Percentiles rank a stretch among this genome's conserved stretches.
These are phyloP conservation scores for Philaenus spumarius DNA, from an alignment of 1,140 invertebrate species.

Conservation along the genomic window DNA sequence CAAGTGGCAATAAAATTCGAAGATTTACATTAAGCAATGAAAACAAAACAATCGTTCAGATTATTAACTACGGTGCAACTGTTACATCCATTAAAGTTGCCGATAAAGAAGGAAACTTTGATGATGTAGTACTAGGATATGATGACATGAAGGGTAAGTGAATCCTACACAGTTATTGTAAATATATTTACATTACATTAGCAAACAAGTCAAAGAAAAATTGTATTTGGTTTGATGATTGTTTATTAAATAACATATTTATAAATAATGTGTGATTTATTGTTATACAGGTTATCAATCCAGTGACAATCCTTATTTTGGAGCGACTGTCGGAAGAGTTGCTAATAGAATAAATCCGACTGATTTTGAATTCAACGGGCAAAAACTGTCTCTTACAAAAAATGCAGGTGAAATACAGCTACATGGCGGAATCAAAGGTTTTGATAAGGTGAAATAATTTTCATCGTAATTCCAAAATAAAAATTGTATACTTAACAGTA, in stretches of 20 bases:
- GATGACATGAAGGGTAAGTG: conserved; percentile 55
- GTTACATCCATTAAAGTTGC: conserved; percentile 68
- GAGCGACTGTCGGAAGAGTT: conserved; percentile 78
- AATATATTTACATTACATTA: too few relatives aligned
- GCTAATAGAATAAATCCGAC: conserved; percentile 74
- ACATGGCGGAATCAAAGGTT: conserved; percentile 81
- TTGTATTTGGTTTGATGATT: too few relatives aligned
- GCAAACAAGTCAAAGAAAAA: too few relatives aligned
- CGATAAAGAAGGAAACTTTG: conserved; percentile 55
- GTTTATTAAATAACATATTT: too few relatives aligned
- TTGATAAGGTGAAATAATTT: conserved; percentile 60
- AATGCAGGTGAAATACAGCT: conserved; percentile 70
- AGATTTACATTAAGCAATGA: conserved; percentile 51
- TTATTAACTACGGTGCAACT: conserved; percentile 71
- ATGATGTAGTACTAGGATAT: conserved; percentile 71
- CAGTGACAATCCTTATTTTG: conserved; percentile 67
- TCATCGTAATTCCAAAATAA: background rate
- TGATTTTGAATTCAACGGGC: conserved; percentile 59
- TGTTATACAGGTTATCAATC: conserved; percentile 49
- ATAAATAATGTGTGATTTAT: too few relatives aligned
- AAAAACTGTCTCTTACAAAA: conserved; percentile 56
- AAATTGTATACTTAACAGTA: too few relatives aligned
- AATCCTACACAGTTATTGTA: too few relatives aligned
- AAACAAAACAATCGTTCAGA: conserved; percentile 50
- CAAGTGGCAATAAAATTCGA: conserved; percentile 26